These are phyloP conservation scores for Salpingus planirostris DNA, from an alignment of 2,888 invertebrate species.

Conservation along the genomic window DNA sequence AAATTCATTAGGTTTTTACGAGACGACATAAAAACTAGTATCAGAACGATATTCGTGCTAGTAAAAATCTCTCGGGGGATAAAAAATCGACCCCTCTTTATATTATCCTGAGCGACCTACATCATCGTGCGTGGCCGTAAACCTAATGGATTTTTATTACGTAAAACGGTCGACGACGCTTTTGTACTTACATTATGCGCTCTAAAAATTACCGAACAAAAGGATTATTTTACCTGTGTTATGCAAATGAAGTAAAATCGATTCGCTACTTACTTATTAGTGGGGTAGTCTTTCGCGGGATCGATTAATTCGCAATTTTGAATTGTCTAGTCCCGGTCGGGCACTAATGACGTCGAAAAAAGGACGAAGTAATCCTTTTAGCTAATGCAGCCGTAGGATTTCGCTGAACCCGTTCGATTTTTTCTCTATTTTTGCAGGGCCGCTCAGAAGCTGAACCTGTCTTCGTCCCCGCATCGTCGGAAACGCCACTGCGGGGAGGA, in stretches of 20 bases:
- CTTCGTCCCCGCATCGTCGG: slow-evolving; percentile 57
- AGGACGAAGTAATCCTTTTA: too few relatives aligned
- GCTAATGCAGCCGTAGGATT: too few relatives aligned
- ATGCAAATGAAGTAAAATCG: too few relatives aligned
- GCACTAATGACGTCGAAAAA: too few relatives aligned
- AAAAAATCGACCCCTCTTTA: slow-evolving; percentile 4
- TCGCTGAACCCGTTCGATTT: too few relatives aligned
- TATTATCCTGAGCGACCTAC: slow-evolving; percentile 1
- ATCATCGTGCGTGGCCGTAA: slow-evolving; percentile 1
- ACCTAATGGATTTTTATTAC: slow-evolving; percentile 8
- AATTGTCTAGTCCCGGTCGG: too few relatives aligned
- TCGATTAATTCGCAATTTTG: too few relatives aligned
- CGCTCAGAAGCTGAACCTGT: slow-evolving; percentile 58
- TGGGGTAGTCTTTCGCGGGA: too few relatives aligned
- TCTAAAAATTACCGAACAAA: not conserved
- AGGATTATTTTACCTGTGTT: too few relatives aligned
- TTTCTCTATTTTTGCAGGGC: slow-evolving; percentile 49
- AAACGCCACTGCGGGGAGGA: slow-evolving; percentile 48
- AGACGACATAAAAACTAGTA: slow-evolving; percentile 8
- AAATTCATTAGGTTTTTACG: slow-evolving; percentile 7
- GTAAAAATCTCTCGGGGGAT: slow-evolving; percentile 9
- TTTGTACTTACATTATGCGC: not conserved
- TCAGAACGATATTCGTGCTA: slow-evolving; percentile 8
- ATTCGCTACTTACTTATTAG: too few relatives aligned
- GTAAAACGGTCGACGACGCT: slow-evolving; percentile 2